A percentile compares a stretch with the other conserved stretches of the same genome.
phyloP scores from a whole-genome alignment of 2,113 vertebrate species.

The Psilopogon haemacephalus region DNA sequence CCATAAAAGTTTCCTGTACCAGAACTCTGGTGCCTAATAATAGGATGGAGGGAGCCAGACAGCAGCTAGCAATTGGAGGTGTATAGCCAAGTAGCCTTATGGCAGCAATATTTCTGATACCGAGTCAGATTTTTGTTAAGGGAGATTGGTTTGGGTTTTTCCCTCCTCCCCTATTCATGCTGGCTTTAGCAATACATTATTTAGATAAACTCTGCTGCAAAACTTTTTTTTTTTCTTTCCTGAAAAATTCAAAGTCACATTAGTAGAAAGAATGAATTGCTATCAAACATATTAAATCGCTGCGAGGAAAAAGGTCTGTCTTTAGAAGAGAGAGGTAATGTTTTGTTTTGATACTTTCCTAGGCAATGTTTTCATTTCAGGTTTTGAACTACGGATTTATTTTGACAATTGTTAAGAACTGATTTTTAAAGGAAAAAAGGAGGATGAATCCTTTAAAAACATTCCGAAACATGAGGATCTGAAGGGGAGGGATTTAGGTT shows the following conservation, averaged over 20 bases:
- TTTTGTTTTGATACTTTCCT: constrained; percentile 30
- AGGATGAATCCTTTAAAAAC: neutral
- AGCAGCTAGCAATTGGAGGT: constrained; percentile 34
- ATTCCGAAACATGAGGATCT: neutral
- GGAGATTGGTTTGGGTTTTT: neutral
- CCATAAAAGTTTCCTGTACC: constrained; percentile 49
- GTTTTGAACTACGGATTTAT: neutral
- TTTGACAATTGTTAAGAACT: neutral
- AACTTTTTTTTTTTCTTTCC: neutral
- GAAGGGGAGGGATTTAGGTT: neutral
- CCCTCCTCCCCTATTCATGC: neutral
- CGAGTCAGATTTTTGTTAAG: constrained; percentile 9
- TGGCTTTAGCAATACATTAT: neutral
- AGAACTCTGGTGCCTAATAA: constrained; percentile 26
- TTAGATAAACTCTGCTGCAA: neutral
- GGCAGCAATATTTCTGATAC: constrained; percentile 4
- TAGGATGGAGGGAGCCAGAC: constrained; percentile 18
- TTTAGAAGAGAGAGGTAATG: constrained; percentile 29
- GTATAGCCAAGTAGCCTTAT: constrained; percentile 37
- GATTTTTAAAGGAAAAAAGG: neutral
- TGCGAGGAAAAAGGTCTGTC: neutral
- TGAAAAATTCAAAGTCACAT: neutral
- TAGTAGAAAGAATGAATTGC: neutral
- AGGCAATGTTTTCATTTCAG: constrained; percentile 4
- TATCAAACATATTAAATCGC: neutral